phyloP scores from a whole-genome alignment of 2,113 vertebrate species.

The Limanda limanda region DNA sequence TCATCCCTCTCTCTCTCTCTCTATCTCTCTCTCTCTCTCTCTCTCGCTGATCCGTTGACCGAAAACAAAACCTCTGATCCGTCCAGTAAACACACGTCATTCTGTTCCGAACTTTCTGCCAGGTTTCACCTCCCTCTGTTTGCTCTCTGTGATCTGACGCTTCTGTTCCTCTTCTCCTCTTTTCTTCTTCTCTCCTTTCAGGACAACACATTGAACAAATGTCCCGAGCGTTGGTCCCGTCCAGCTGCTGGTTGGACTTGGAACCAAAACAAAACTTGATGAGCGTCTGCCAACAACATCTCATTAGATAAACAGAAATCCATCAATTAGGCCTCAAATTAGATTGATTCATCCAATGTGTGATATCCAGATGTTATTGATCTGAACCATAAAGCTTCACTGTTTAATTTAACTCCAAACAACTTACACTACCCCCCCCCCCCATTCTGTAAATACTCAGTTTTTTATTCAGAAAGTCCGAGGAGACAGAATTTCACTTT shows the following conservation, averaged over 20 bases:
- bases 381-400: too few relatives aligned
- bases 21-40: neutral
- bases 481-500: too few relatives aligned
- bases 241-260: neutral
- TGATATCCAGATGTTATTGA: too few relatives aligned
- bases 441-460: too few relatives aligned
- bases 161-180: neutral
- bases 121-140: constrained; percentile 53
- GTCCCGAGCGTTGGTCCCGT: too few relatives aligned
- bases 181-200: neutral
- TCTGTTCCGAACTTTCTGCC: constrained; percentile 35
- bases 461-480: too few relatives aligned
- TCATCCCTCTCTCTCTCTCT: neutral
- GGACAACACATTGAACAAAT: neutral
- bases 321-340: too few relatives aligned
- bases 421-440: too few relatives aligned
- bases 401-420: too few relatives aligned
- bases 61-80: constrained; percentile 40
- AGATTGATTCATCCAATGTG: too few relatives aligned
- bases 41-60: constrained; percentile 16
- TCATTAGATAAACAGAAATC: too few relatives aligned
- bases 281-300: constrained; percentile 20
- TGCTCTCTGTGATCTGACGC: constrained; percentile 25
- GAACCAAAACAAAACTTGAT: constrained; percentile 18
- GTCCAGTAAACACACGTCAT: constrained; percentile 56